These are phyloP conservation scores for Conops quadrifasciatus DNA, from an alignment of 2,888 invertebrate species.

Conservation along the genomic window DNA sequence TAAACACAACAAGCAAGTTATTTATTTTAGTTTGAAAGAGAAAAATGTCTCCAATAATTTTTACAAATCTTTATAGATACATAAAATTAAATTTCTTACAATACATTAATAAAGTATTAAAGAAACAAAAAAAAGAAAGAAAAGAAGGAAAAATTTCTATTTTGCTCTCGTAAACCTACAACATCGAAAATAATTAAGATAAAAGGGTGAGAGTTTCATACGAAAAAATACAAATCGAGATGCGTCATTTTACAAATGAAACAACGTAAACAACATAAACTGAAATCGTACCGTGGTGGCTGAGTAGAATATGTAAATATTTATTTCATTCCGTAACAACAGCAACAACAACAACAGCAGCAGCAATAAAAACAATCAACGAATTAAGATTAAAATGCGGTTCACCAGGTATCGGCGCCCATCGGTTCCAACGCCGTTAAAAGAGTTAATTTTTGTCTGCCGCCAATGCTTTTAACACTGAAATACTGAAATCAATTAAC, in stretches of 20 bases:
- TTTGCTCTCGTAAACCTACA: constrained; percentile 1
- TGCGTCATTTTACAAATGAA: constrained; percentile 12
- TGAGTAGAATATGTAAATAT: background rate
- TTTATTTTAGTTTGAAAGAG: too few species aligned
- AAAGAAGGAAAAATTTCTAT: background rate
- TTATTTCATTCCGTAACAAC: background rate
- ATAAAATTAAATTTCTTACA: constrained; percentile 1
- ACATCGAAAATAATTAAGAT: constrained; percentile 28
- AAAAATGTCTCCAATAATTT: too few species aligned
- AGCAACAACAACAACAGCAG: background rate
- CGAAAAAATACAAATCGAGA: constrained; percentile 13
- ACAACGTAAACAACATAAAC: background rate
- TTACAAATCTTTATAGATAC: constrained; percentile 5
- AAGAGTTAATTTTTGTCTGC: constrained; percentile 22
- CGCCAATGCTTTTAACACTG: constrained; percentile 30
- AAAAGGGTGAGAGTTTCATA: background rate
- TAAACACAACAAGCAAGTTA: background rate
- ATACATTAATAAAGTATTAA: background rate
- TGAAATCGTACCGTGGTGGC: background rate
- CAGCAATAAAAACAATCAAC: background rate
- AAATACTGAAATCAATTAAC: background rate
- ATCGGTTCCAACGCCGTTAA: background rate
- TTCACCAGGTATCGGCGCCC: constrained; percentile 7
- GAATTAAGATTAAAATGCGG: background rate
- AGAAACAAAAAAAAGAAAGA: background rate